These are phyloP conservation scores for Chaetops frenatus DNA, from an alignment of 2,113 vertebrate genomes.

Conservation along the genomic window DNA sequence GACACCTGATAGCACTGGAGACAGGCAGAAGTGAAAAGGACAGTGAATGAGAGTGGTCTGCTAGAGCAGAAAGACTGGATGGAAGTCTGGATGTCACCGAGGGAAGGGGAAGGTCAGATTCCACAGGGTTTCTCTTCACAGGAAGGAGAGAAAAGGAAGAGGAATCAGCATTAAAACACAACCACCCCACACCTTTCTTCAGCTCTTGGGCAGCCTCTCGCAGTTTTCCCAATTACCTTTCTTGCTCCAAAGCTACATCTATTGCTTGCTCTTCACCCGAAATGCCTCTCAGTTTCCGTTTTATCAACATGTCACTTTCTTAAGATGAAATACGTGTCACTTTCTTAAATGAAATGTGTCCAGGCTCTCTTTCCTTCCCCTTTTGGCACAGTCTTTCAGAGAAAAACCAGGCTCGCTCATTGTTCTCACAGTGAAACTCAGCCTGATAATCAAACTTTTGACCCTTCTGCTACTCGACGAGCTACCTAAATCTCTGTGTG, in stretches of 20 bases:
- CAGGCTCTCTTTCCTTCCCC: neutral
- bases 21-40: neutral
- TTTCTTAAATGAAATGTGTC: neutral
- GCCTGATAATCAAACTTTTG: neutral
- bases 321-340: neutral
- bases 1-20: neutral
- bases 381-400: neutral
- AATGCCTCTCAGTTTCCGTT: neutral
- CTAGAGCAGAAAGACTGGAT: neutral
- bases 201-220: neutral
- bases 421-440: neutral
- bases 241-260: neutral
- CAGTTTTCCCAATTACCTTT: neutral
- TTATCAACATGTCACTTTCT: neutral
- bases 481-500: neutral
- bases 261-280: neutral
- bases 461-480: neutral
- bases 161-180: neutral
- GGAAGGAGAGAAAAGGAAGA: neutral
- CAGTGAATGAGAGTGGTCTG: neutral
- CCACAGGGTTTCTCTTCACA: neutral
- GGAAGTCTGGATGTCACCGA: accelerated
- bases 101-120: neutral
- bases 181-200: neutral
- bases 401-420: neutral